phyloP scores from a whole-genome alignment of 2,888 invertebrate species.

The Drosophila engyochracea region DNA sequence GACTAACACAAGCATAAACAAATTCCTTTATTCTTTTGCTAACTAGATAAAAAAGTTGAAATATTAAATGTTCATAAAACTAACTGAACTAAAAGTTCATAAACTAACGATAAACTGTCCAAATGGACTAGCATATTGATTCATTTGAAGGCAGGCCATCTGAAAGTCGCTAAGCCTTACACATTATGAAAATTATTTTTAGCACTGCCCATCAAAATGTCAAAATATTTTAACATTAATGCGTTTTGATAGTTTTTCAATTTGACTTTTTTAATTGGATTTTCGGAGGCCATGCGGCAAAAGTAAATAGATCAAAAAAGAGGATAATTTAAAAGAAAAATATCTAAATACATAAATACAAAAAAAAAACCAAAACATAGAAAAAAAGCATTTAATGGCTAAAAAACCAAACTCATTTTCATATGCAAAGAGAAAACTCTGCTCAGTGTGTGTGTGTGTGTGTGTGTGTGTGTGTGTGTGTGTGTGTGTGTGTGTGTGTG shows the following conservation, averaged over 20 bases:
- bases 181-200: constrained; percentile 9
- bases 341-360: constrained; percentile 5
- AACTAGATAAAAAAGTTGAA: not conserved
- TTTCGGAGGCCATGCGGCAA: constrained; percentile 21
- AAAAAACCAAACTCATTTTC: constrained; percentile 70
- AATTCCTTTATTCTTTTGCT: not conserved
- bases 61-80: not conserved
- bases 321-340: constrained; percentile 12
- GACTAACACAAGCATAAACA: not conserved
- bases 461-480: not conserved
- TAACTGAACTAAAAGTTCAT: not conserved
- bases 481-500: not conserved
- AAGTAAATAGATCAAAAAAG: constrained; percentile 18
- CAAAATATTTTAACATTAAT: constrained; percentile 48
- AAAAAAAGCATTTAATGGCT: constrained; percentile 4
- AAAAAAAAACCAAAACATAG: constrained; percentile 24
- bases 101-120: not conserved
- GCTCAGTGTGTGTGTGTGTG: not conserved
- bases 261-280: constrained; percentile 61
- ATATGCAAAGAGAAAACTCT: constrained; percentile 65
- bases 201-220: constrained; percentile 50
- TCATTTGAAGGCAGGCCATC: not conserved
- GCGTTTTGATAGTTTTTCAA: constrained; percentile 57
- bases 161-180: not conserved
- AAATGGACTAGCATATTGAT: not conserved